Base-by-base conservation (phyloP, 2,113 vertebrate species). In the Romanogobio albipinnatus region DNA sequence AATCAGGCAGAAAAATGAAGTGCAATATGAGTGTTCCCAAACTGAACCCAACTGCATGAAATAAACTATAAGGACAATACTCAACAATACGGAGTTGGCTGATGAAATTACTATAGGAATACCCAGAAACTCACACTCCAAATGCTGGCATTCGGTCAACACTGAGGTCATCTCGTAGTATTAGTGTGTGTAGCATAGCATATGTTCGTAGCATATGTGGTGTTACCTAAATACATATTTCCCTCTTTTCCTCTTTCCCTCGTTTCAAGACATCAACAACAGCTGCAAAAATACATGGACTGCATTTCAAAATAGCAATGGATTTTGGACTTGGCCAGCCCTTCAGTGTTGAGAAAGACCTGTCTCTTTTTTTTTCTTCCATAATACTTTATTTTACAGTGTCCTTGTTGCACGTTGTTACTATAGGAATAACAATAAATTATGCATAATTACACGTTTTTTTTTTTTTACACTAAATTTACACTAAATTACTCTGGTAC, bases 181-280 rank as follows among this genome's bases (percentile, higher is more conserved):
- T 83, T 58, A 74, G 73, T 36, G 51, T 45, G n/a, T n/a, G n/a
- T n/a, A n/a, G n/a, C n/a, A n/a, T n/a, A n/a, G n/a, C n/a, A n/a
- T n/a, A n/a, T n/a, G n/a, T n/a, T n/a, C n/a, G n/a, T n/a, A n/a
- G n/a, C n/a, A n/a, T n/a, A 82, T 9, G 49, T 64, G 75, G 84
- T 79, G 84, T 83, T 87, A 62, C 51, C 61, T 53, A 14, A 64
- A 74, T 59, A 56, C 74, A 45, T 58, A 11, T 29, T 56, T 56
- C 53, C 17, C 64, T 47, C 39, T 43, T 76, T 29, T 2, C 39
- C 29, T 43, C 39, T 43, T 76, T 29, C 29, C 39, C 29, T 43
- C 64, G 66, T 84, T 77, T 87, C 33, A 71, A 84, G 58, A 76
- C 70, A 81, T 81, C 71, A 87, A 74, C 82, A 74, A 19, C 66